Conservation (phyloP, 2,113 vertebrate genomes). For the Tupaia chinensis region DNA sequence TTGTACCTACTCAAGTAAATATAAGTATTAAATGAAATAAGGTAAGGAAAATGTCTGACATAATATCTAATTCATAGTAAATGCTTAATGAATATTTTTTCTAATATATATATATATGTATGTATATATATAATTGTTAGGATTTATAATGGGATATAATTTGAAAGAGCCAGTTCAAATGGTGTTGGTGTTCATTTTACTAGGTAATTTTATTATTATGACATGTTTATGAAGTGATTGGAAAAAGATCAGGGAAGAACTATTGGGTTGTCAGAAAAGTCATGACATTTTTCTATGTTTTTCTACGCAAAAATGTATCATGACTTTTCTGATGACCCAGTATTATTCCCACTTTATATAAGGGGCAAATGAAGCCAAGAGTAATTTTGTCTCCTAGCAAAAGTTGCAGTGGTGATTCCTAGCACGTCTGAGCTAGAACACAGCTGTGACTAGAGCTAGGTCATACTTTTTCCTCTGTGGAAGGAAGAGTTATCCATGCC, state of each 20-base stretch:
- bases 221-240: neutral
- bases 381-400: conserved; percentile 3
- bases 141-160: conserved; percentile 2
- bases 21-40: conserved; percentile 39
- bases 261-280: neutral
- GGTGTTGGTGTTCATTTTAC: neutral
- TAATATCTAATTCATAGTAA: conserved; percentile 20
- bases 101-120: neutral
- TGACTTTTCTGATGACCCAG: too few species aligned
- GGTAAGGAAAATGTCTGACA: conserved; percentile 27
- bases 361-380: conserved; percentile 10
- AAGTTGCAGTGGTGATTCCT: neutral
- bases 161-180: conserved; percentile 8
- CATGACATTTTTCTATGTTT: too few species aligned
- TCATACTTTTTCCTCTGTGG: neutral
- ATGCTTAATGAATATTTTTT: conserved; percentile 31
- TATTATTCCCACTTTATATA: conserved; percentile 1
- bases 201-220: neutral
- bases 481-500: conserved; percentile 29
- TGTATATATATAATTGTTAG: neutral
- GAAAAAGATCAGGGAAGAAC: neutral
- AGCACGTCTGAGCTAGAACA: neutral
- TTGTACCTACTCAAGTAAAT: neutral
- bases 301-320: too few species aligned
- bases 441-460: neutral